Evolutionary conservation across 2,888 invertebrate genomes (phyloP), one percentile per base, ranked within the genome.

Genomic region (Hemithea aestivaria): DNA sequence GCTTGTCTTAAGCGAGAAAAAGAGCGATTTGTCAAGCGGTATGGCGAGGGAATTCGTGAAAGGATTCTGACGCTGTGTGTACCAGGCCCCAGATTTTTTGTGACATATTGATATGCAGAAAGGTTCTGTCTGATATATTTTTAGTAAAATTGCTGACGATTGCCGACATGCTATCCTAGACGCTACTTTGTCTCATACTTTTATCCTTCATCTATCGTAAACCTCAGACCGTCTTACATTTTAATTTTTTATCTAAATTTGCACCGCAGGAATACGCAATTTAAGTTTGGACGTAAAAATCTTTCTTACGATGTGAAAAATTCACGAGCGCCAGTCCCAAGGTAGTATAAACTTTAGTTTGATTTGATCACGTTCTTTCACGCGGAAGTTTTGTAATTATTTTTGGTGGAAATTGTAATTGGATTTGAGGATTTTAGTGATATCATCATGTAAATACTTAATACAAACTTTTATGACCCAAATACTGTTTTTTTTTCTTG

Each of bases 271-370:
- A 68, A 66, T 72, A 71, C 67, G 70, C 73, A 76, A 77, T 79
- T 76, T 76, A 78, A 80, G 77, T 80, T 80, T 73, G 69, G 60
- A 70, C 75, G 67, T 80, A 76, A 79, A 38, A 77, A 73, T 66
- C 65, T 65, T 63, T 62, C 54, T 53, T 51, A 51, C 38, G 53
- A 48, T 59, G 66, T 70, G 68, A 73, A 73, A 75, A 74, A 73
- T 74, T 75, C 72, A 74, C 58, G 64, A 64, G 51, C 57, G 53
- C 61, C 45, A 53, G 54, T 59, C 54, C 58, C 51, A 24, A 36
- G 58, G 60, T 58, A 62, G 65, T 69, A 69, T 70, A 65, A 50
- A 73, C 72, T 73, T 66, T 55, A 66, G 56, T 68, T 68, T 72
- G 73, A 76, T 75, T 71, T 68, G 63, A 63, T 73, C 73, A 74